Evolutionary conservation across 2,113 vertebrate species (phyloP).

Genomic region (Pangasianodon gigas): DNA sequence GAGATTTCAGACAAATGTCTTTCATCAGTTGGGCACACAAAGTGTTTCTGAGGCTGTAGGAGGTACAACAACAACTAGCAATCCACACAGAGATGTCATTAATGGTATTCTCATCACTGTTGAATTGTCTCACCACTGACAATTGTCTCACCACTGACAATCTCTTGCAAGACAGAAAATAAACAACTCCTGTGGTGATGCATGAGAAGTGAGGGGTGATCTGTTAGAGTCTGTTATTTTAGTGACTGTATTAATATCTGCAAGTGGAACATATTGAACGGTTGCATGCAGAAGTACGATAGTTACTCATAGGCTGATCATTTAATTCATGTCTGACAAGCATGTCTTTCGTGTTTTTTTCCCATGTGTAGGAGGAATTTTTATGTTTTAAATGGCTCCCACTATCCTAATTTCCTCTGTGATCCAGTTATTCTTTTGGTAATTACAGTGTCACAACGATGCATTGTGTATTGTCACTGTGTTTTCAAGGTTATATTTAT

Average conservation of each 20-base stretch:
- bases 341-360: background rate
- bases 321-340: background rate
- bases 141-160: background rate
- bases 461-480: background rate
- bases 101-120: background rate
- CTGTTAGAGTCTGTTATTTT: background rate
- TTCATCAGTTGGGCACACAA: background rate
- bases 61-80: background rate
- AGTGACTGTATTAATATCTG: background rate
- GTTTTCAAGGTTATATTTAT: slow-evolving; percentile 6
- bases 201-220: background rate
- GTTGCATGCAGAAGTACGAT: background rate
- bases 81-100: background rate
- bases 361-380: background rate
- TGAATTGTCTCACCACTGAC: background rate
- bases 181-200: background rate
- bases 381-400: background rate
- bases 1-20: background rate
- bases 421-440: background rate
- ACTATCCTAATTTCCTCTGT: background rate
- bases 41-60: background rate
- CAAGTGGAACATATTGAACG: background rate
- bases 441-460: slow-evolving; percentile 9
- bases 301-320: background rate
- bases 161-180: background rate